Percentiles rank a stretch among this genome's conserved stretches.
Evolutionary conservation across 2,888 invertebrate genomes (phyloP).

Genomic region (Serrognathus titanus): DNA sequence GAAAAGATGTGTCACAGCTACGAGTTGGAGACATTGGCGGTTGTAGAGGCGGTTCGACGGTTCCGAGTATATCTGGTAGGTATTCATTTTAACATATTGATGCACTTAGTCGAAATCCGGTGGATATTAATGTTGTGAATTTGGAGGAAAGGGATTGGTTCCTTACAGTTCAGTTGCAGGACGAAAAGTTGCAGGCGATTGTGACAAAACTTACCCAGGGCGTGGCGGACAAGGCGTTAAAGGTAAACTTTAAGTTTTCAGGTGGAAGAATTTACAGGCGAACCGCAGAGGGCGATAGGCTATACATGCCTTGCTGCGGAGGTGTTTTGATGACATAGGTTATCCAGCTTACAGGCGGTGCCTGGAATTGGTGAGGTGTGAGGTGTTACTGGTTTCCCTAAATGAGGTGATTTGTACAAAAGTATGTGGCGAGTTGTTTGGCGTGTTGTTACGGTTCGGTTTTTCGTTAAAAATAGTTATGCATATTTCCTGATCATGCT

Average conservation of each 20-base stretch:
- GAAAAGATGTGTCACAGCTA: conserved; percentile 37
- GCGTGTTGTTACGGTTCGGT: too few species aligned
- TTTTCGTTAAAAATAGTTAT: too few species aligned
- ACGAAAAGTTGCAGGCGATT: conserved; percentile 4
- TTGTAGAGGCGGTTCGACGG: conserved; percentile 36
- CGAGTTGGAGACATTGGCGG: conserved; percentile 39
- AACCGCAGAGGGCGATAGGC: background rate
- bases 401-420: conserved; percentile 39
- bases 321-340: conserved; percentile 42
- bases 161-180: conserved; percentile 17
- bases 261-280: conserved; percentile 5
- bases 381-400: conserved; percentile 46
- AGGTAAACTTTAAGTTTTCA: conserved; percentile 5
- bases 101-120: conserved; percentile 31
- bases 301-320: conserved; percentile 21
- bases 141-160: conserved; percentile 36
- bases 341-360: conserved; percentile 41
- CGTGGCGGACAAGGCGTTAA: background rate
- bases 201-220: background rate
- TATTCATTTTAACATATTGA: conserved; percentile 34
- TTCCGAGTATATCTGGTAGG: conserved; percentile 38
- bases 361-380: conserved; percentile 27
- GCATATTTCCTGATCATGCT: too few species aligned
- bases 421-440: conserved; percentile 43
- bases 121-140: conserved; percentile 26